A percentile compares a stretch with the other conserved stretches of the same genome.
Conservation (phyloP, 2,113 vertebrate species). For the Pavo muticus region DNA sequence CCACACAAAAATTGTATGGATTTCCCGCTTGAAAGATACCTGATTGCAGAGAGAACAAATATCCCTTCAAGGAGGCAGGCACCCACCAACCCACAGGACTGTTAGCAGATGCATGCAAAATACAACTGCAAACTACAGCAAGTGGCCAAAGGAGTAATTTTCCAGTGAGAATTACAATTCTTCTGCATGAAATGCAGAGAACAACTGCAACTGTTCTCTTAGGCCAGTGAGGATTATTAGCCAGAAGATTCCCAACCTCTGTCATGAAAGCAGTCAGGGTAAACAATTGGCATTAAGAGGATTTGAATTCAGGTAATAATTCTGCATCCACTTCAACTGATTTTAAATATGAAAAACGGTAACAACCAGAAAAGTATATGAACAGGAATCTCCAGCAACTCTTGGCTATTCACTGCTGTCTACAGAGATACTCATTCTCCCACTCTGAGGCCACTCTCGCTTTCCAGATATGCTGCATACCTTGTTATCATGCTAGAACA, state of each 20-base stretch:
- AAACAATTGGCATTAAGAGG: constrained; percentile 4
- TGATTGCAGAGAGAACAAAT: not conserved
- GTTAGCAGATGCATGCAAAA: not conserved
- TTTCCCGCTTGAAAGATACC: not conserved
- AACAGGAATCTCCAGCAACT: not conserved
- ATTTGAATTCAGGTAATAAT: constrained; percentile 8
- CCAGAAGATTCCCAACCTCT: not conserved
- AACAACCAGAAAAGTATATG: not conserved
- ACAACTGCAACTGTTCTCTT: constrained; percentile 36
- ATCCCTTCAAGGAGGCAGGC: not conserved
- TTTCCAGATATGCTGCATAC: not conserved
- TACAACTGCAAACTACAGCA: not conserved
- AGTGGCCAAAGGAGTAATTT: not conserved
- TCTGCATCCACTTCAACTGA: not conserved
- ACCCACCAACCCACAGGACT: not conserved
- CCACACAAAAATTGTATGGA: not conserved
- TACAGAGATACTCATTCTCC: not conserved
- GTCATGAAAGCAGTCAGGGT: not conserved
- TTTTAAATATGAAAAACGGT: constrained; percentile 21
- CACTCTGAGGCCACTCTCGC: not conserved
- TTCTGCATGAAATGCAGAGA: constrained; percentile 25
- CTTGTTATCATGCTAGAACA: not conserved
- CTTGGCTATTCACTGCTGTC: not conserved
- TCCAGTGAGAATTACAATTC: not conserved
- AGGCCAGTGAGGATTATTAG: not conserved